Evolutionary conservation across 2,113 vertebrate species (phyloP).

Genomic region (Dolichallabes microphthalmus): DNA sequence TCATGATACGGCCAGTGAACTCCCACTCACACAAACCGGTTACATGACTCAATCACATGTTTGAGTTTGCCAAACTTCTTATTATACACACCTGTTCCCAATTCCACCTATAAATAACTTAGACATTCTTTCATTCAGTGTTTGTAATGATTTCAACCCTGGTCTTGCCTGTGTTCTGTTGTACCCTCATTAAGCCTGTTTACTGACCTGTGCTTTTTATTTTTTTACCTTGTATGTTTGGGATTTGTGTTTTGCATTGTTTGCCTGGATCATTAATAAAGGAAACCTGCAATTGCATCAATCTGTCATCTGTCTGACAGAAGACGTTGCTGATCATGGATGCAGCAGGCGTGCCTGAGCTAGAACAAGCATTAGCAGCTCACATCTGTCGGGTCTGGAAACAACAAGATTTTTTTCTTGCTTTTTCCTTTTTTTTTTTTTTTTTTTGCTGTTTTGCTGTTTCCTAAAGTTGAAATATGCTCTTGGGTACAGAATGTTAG

Average conservation of each 20-base stretch:
- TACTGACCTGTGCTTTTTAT: not conserved
- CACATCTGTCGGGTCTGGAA: not conserved
- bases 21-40: not conserved
- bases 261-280: not conserved
- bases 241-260: not conserved
- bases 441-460: not conserved
- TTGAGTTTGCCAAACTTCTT: not conserved
- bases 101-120: not conserved
- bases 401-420: too few species aligned
- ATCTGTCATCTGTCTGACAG: not conserved
- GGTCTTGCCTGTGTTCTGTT: not conserved
- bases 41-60: not conserved
- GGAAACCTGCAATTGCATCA: not conserved
- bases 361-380: not conserved
- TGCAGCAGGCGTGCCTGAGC: not conserved
- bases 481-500: too few species aligned
- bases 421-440: too few species aligned
- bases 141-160: not conserved
- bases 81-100: not conserved
- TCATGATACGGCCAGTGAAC: not conserved
- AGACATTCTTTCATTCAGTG: not conserved
- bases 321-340: not conserved
- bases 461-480: not conserved
- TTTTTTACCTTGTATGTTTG: not conserved
- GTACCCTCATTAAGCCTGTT: not conserved